These are phyloP conservation scores for Erannis defoliaria DNA, from an alignment of 2,888 invertebrate species.

Conservation along the genomic window DNA sequence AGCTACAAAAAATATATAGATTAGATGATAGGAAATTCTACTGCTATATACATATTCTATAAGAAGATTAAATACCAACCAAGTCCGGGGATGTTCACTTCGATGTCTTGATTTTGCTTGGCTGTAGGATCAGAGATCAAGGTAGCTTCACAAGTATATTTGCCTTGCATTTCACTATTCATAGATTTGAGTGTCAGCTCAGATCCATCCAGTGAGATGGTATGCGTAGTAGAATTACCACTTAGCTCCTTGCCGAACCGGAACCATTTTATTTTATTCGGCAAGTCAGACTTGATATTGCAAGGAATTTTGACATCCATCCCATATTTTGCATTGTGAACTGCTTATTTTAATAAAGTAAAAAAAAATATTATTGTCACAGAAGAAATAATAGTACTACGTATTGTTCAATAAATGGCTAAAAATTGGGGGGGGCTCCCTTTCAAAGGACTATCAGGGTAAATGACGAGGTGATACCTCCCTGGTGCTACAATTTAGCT, in stretches of 20 bases:
- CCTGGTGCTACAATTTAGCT: too few relatives aligned
- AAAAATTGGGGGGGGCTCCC: too few relatives aligned
- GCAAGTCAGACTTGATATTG: slow-evolving; percentile 28
- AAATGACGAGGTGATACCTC: too few relatives aligned
- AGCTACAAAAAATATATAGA: neutral
- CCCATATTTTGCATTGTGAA: slow-evolving; percentile 17
- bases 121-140: slow-evolving; percentile 14
- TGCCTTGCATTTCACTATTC: slow-evolving; percentile 30
- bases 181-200: slow-evolving; percentile 16
- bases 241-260: neutral
- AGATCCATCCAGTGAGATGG: slow-evolving; percentile 26
- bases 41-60: too few relatives aligned
- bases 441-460: too few relatives aligned
- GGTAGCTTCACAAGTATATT: slow-evolving; percentile 37
- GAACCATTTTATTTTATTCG: slow-evolving; percentile 35
- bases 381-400: too few relatives aligned
- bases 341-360: too few relatives aligned
- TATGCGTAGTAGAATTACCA: slow-evolving; percentile 13
- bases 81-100: slow-evolving; percentile 13
- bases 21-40: too few relatives aligned
- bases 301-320: slow-evolving; percentile 30
- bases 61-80: slow-evolving; percentile 1
- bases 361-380: too few relatives aligned
- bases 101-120: neutral
- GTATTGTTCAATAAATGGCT: too few relatives aligned